phyloP scores from a whole-genome alignment of 2,113 vertebrate species.

The Pseudopipra pipra region DNA sequence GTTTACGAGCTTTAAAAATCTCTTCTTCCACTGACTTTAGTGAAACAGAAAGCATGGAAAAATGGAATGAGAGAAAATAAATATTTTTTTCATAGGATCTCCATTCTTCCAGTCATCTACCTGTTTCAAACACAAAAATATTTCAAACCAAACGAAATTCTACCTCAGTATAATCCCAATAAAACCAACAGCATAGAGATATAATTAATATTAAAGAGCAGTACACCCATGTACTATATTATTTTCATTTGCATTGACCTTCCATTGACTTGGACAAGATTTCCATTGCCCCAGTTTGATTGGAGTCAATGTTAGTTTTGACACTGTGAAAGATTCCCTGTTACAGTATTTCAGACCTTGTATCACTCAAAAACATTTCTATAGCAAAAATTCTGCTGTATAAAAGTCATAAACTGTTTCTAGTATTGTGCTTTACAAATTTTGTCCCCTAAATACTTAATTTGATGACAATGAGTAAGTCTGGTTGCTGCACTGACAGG shows the following conservation, averaged over 20 bases:
- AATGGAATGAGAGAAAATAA: background rate
- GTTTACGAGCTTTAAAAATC: background rate
- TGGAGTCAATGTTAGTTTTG: background rate
- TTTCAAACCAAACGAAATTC: background rate
- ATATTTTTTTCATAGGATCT: background rate
- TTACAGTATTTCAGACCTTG: background rate
- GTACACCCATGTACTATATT: background rate
- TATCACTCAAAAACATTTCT: background rate
- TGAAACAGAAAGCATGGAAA: background rate
- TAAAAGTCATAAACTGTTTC: background rate
- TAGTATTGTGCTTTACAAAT: background rate
- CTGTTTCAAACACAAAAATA: background rate
- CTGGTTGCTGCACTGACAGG: background rate
- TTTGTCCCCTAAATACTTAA: background rate
- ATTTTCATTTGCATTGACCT: background rate
- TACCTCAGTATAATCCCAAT: background rate
- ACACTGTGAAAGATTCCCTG: background rate
- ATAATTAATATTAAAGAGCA: background rate
- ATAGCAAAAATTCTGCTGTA: background rate
- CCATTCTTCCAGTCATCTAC: background rate
- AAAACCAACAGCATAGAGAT: background rate
- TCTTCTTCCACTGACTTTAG: background rate
- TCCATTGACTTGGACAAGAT: background rate
- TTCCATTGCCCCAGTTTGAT: background rate
- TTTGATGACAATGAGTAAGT: background rate